phyloP scores from a whole-genome alignment of 2,113 vertebrate genomes.

The Atractosteus spatula region DNA sequence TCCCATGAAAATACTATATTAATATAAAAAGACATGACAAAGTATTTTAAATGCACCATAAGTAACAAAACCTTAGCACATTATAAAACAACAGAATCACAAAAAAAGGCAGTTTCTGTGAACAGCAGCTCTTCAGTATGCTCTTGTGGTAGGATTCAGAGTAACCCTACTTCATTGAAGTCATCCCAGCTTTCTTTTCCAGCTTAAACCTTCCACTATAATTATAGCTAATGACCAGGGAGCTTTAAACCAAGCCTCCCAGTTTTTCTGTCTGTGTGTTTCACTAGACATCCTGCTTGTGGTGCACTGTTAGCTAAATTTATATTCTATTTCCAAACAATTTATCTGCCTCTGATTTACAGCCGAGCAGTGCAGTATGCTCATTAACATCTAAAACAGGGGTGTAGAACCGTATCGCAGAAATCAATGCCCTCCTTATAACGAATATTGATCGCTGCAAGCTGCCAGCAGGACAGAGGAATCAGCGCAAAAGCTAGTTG shows the following conservation, averaged over 20 bases:
- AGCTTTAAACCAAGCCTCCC: background rate
- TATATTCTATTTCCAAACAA: slow-evolving; percentile 4
- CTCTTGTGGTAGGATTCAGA: background rate
- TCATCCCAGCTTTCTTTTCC: background rate
- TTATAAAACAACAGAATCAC: background rate
- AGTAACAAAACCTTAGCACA: background rate
- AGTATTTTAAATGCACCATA: too few species aligned
- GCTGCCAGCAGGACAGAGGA: background rate
- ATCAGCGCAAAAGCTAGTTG: background rate
- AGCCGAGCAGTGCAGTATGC: background rate
- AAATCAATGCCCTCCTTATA: slow-evolving; percentile 6
- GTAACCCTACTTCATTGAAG: background rate
- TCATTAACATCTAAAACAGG: background rate
- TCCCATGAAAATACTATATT: too few species aligned
- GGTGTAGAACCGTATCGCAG: background rate
- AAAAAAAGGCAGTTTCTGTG: background rate
- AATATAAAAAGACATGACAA: too few species aligned
- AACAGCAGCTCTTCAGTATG: background rate
- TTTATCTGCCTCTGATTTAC: slow-evolving; percentile 1
- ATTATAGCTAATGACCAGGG: background rate
- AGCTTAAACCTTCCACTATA: background rate
- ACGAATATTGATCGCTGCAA: background rate
- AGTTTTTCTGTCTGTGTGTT: background rate
- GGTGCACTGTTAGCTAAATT: background rate
- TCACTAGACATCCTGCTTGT: background rate